Conservation (phyloP, 1,140 invertebrate species). For the Listronotus oregonensis region DNA sequence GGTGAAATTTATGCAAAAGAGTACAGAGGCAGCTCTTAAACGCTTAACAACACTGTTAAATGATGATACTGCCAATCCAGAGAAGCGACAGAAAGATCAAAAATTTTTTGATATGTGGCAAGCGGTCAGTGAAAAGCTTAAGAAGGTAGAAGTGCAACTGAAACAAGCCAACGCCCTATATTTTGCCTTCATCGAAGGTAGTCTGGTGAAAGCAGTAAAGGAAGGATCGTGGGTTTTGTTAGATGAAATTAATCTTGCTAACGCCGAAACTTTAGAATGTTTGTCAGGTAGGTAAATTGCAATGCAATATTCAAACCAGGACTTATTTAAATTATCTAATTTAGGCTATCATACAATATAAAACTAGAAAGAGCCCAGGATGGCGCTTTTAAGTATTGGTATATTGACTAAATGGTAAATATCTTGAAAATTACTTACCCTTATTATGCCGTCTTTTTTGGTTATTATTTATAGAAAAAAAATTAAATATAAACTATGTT, state of each 20-base stretch:
- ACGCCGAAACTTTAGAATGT: conserved; percentile 94
- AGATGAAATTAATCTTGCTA: conserved; percentile 97
- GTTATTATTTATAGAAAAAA: too few relatives aligned
- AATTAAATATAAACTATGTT: too few relatives aligned
- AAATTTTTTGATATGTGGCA: conserved; percentile 57
- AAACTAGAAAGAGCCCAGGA: too few relatives aligned
- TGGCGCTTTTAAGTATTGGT: too few relatives aligned
- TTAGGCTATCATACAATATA: too few relatives aligned
- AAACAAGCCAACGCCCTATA: conserved; percentile 75
- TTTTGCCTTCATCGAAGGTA: conserved; percentile 93
- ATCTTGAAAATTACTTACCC: too few relatives aligned
- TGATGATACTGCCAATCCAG: conserved; percentile 26
- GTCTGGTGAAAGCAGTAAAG: conserved; percentile 86
- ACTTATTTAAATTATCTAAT: too few relatives aligned
- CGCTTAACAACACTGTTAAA: conserved; percentile 45
- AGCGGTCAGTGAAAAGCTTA: conserved; percentile 70
- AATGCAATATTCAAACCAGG: not conserved
- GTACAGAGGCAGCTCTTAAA: conserved; percentile 70
- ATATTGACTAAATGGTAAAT: too few relatives aligned
- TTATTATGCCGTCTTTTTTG: too few relatives aligned
- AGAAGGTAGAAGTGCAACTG: conserved; percentile 72
- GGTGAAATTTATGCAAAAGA: conserved; percentile 77
- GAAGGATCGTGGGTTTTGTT: conserved; percentile 93
- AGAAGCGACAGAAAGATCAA: conserved; percentile 50
- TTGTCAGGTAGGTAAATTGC: conserved; percentile 62